A percentile compares a stretch with the other conserved stretches of the same genome.
Conservation (phyloP, 2,113 vertebrate species). For the Psilopsiagon aurifrons region DNA sequence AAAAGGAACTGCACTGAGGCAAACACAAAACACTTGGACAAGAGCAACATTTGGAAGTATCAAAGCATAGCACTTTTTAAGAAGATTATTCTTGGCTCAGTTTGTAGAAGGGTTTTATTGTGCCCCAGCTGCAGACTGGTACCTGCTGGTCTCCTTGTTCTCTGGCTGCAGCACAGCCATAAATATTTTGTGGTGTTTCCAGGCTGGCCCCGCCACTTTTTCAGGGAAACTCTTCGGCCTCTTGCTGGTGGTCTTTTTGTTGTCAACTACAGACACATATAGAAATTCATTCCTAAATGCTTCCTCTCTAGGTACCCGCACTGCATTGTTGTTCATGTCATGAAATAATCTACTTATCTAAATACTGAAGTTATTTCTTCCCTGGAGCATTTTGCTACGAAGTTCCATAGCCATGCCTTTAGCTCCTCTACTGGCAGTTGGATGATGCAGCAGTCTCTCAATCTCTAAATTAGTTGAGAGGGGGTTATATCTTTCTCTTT, state of each 20-base stretch:
- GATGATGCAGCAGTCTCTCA: not conserved
- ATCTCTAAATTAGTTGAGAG: not conserved
- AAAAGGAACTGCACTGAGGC: not conserved
- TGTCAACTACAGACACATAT: not conserved
- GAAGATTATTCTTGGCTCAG: slow-evolving; percentile 33
- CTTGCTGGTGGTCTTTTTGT: not conserved
- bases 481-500: not conserved
- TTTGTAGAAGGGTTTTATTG: not conserved
- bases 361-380: not conserved
- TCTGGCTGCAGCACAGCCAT: not conserved
- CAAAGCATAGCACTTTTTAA: slow-evolving; percentile 15
- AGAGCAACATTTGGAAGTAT: slow-evolving; percentile 9
- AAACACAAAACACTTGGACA: slow-evolving; percentile 37
- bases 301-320: not conserved
- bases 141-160: slow-evolving; percentile 42
- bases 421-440: not conserved
- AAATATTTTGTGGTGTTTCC: not conserved
- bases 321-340: not conserved
- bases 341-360: not conserved
- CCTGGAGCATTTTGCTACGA: not conserved
- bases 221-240: not conserved
- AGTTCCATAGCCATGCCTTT: not conserved
- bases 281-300: not conserved
- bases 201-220: not conserved
- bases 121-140: slow-evolving; percentile 46